Conservation (phyloP, 2,113 vertebrate species). For the Pterocles gutturalis region DNA sequence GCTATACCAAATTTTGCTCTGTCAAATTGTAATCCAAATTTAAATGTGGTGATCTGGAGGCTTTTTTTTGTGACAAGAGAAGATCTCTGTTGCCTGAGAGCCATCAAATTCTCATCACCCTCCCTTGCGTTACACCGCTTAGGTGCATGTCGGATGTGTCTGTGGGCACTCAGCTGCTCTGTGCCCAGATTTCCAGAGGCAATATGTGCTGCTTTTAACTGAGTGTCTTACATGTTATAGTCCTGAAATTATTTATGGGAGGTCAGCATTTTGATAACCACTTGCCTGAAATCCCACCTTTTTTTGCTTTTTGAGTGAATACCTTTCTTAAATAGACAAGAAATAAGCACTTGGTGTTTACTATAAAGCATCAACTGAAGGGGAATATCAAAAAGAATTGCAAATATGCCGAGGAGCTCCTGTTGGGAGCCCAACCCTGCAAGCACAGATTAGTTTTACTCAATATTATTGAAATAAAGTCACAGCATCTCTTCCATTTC, state of each 20-base stretch:
- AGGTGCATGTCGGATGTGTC: background rate
- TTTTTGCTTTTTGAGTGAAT: background rate
- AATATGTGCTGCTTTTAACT: background rate
- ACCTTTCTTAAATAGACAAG: background rate
- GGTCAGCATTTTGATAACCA: background rate
- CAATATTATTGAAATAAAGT: background rate
- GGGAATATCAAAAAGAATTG: background rate
- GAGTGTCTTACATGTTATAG: fast-evolving
- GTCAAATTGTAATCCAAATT: fast-evolving
- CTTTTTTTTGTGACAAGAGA: background rate
- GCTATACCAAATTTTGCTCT: fast-evolving
- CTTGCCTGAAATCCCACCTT: background rate
- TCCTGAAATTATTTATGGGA: background rate
- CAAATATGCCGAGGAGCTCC: background rate
- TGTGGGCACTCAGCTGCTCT: background rate
- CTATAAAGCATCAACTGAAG: background rate
- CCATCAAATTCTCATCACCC: background rate
- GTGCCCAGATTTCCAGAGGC: background rate
- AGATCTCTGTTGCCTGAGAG: background rate
- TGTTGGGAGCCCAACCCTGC: background rate
- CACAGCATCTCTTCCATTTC: background rate
- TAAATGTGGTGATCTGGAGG: background rate
- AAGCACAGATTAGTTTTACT: background rate
- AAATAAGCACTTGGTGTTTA: background rate
- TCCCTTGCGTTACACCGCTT: background rate